phyloP scores from a whole-genome alignment of 1,140 invertebrate species.

The Hycleus cichorii region DNA sequence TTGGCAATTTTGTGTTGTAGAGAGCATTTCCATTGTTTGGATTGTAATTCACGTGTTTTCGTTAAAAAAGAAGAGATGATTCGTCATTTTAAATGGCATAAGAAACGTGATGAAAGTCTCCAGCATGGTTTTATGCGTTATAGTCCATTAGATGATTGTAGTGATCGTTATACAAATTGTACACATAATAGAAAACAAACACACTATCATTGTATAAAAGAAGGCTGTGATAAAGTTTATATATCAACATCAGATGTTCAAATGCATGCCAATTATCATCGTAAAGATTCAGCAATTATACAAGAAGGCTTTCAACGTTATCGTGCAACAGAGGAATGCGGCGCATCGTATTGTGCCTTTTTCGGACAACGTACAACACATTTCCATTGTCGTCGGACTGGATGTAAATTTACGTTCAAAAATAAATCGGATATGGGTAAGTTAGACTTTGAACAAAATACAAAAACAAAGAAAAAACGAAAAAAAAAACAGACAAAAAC shows the following conservation, averaged over 20 bases:
- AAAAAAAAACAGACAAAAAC: no score
- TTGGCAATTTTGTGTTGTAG: slow-evolving; percentile 38
- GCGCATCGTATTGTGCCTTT: slow-evolving; percentile 79
- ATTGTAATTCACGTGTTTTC: slow-evolving; percentile 83
- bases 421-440: slow-evolving; percentile 99
- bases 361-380: slow-evolving; percentile 94
- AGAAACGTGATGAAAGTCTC: slow-evolving; percentile 93
- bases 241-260: slow-evolving; percentile 98
- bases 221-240: slow-evolving; percentile 93
- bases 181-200: slow-evolving; percentile 95
- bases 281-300: slow-evolving; percentile 95
- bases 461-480: no score
- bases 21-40: slow-evolving; percentile 95
- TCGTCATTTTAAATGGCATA: slow-evolving; percentile 98
- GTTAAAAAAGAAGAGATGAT: slow-evolving; percentile 99
- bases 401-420: slow-evolving; percentile 94
- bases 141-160: slow-evolving; percentile 66
- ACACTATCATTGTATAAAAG: slow-evolving; percentile 96
- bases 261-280: slow-evolving; percentile 98
- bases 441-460: slow-evolving; percentile 28
- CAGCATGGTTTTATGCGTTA: slow-evolving; percentile 95
- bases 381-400: slow-evolving; percentile 87
- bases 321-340: slow-evolving; percentile 86
- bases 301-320: slow-evolving; percentile 73
- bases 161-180: slow-evolving; percentile 56